Evolutionary conservation across 2,113 vertebrate species (phyloP).

Genomic region (Micromys minutus): DNA sequence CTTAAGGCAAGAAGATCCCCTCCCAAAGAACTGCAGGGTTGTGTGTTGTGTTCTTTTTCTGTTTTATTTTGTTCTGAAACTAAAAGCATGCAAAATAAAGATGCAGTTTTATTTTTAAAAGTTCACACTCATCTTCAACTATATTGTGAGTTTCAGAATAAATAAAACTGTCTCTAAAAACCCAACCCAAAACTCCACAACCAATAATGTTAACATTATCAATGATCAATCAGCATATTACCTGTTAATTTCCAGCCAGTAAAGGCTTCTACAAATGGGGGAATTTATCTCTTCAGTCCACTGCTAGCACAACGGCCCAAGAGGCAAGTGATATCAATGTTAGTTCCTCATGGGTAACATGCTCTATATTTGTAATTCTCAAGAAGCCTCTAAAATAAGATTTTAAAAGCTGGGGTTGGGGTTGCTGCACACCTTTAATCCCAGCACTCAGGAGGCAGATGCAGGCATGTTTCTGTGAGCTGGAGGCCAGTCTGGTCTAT

Average conservation of each 20-base stretch:
- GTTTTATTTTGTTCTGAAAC: too few species aligned
- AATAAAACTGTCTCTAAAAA: too few species aligned
- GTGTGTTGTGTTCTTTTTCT: too few species aligned
- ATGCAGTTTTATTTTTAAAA: too few species aligned
- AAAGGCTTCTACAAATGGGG: neutral
- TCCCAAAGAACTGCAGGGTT: too few species aligned
- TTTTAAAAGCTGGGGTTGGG: neutral
- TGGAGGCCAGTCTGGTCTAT: neutral
- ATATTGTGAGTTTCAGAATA: neutral
- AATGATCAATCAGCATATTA: neutral
- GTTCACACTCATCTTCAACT: neutral
- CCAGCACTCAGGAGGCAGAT: neutral
- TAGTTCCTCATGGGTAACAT: neutral
- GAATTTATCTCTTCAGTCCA: neutral
- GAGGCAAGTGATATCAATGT: neutral
- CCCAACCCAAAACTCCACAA: neutral
- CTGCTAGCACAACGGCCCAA: neutral
- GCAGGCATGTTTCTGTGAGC: neutral
- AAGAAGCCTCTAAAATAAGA: neutral
- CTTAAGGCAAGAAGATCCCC: too few species aligned
- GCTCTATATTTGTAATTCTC: neutral
- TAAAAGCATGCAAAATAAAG: too few species aligned
- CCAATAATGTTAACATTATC: neutral
- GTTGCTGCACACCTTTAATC: neutral
- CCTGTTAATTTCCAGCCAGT: constrained; percentile 19